Evolutionary conservation across 2,888 invertebrate genomes (phyloP).

Genomic region (Opisthograptis luteolata): DNA sequence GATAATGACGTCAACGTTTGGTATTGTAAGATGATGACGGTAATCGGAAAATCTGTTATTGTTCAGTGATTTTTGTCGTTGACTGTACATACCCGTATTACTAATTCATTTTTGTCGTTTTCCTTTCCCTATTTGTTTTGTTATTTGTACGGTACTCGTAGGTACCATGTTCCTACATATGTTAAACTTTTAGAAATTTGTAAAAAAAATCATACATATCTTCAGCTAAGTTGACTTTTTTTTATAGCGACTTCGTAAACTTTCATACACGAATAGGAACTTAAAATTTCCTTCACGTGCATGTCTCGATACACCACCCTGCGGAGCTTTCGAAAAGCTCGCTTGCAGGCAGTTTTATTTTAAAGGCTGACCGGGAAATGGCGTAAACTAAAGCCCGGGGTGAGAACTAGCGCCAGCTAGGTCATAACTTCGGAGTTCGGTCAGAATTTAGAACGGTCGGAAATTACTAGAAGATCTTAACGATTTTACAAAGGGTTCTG

Average conservation of each 20-base stretch:
- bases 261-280: neutral
- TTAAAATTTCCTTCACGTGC: constrained; percentile 16
- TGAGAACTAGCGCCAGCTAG: constrained; percentile 30
- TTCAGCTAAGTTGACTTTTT: neutral
- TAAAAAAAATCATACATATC: too few relatives aligned
- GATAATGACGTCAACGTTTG: too few relatives aligned
- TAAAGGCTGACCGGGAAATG: constrained; percentile 19
- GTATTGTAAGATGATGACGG: too few relatives aligned
- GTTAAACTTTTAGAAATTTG: too few relatives aligned
- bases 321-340: constrained; percentile 8
- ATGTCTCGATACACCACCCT: constrained; percentile 13
- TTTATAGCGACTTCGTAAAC: neutral
- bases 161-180: too few relatives aligned
- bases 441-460: constrained; percentile 30
- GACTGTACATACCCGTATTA: too few relatives aligned
- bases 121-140: too few relatives aligned
- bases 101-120: too few relatives aligned
- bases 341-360: constrained; percentile 19
- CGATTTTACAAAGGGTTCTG: constrained; percentile 8
- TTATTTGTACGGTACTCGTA: too few relatives aligned
- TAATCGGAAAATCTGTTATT: too few relatives aligned
- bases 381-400: constrained; percentile 24
- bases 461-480: constrained; percentile 10
- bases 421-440: constrained; percentile 27
- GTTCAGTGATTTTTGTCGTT: too few relatives aligned